Percentiles rank a stretch among this genome's conserved stretches.
These are phyloP conservation scores for Embiotoca jacksoni DNA, from an alignment of 2,113 vertebrate genomes.

Conservation along the genomic window DNA sequence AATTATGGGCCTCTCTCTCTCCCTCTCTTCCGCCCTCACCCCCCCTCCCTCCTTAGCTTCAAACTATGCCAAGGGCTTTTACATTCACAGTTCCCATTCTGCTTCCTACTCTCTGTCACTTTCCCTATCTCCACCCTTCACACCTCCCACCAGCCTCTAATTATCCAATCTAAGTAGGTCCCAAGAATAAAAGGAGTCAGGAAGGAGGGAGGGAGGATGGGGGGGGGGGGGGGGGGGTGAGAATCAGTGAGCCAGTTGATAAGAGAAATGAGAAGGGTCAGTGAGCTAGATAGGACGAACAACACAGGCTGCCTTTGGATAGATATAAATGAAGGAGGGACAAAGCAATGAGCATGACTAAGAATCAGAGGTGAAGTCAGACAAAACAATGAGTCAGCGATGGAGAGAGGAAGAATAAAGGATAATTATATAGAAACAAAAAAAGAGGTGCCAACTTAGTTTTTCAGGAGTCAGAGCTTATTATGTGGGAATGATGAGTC, in stretches of 20 bases:
- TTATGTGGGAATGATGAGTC: constrained; percentile 56
- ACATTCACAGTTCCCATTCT: constrained; percentile 67
- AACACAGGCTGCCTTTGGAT: constrained; percentile 18
- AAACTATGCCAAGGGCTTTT: constrained; percentile 75
- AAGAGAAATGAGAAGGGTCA: constrained; percentile 63
- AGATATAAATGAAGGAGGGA: constrained; percentile 37
- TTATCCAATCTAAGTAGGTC: constrained; percentile 78
- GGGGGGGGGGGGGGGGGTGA: constrained; percentile 14
- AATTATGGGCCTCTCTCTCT: constrained; percentile 76
- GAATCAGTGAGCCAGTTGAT: constrained; percentile 44
- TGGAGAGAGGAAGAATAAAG: constrained; percentile 23
- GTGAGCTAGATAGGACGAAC: constrained; percentile 22
- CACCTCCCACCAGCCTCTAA: constrained; percentile 77
- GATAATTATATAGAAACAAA: constrained; percentile 47
- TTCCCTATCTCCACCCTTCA: constrained; percentile 69
- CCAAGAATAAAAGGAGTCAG: constrained; percentile 56
- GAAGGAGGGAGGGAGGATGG: constrained; percentile 27
- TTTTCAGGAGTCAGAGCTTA: constrained; percentile 40
- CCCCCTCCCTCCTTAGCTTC: constrained; percentile 54
- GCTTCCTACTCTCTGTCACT: constrained; percentile 69
- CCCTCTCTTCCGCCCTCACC: constrained; percentile 52
- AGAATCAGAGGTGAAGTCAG: constrained; percentile 47
- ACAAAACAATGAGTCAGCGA: constrained; percentile 53
- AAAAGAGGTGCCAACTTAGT: constrained; percentile 9
- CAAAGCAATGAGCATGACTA: background rate